These are phyloP conservation scores for Malacoraja senta DNA, from an alignment of 2,797 vertebrate species.

Conservation along the genomic window DNA sequence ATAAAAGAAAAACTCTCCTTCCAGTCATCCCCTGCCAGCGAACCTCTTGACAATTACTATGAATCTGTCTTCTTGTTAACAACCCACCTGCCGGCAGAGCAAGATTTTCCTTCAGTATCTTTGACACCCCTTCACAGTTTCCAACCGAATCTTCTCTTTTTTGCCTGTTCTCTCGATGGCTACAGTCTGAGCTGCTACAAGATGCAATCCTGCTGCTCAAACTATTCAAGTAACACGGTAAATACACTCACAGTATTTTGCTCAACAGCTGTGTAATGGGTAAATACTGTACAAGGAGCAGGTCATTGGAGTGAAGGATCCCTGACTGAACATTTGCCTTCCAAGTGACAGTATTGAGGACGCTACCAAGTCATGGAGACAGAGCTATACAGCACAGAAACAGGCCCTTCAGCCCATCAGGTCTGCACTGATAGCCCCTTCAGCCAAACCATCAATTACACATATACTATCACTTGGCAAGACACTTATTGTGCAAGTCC, in stretches of 20 bases:
- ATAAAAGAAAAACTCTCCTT: too few relatives aligned
- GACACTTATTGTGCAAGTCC: too few relatives aligned
- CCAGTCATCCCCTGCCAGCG: too few relatives aligned
- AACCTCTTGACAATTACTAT: not conserved
- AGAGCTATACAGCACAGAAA: too few relatives aligned
- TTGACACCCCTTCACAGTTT: too few relatives aligned
- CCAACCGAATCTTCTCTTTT: not conserved
- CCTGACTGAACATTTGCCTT: not conserved
- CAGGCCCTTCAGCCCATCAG: too few relatives aligned
- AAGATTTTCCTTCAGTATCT: not conserved
- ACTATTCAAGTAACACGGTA: not conserved
- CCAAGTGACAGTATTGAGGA: not conserved
- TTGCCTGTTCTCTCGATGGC: not conserved
- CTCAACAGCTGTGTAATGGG: not conserved
- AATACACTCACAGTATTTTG: not conserved
- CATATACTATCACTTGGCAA: too few relatives aligned
- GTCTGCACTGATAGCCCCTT: too few relatives aligned
- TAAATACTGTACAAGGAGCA: not conserved
- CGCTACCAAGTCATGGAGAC: too few relatives aligned
- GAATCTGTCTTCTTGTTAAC: not conserved
- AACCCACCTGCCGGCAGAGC: not conserved
- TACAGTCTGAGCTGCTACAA: not conserved
- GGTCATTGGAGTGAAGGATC: not conserved
- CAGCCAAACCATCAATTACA: too few relatives aligned
- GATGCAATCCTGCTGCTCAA: not conserved